A percentile compares a stretch with the other conserved stretches of the same genome.
Conservation (phyloP, 2,113 vertebrate genomes). For the Syngnathoides biaculeatus region DNA sequence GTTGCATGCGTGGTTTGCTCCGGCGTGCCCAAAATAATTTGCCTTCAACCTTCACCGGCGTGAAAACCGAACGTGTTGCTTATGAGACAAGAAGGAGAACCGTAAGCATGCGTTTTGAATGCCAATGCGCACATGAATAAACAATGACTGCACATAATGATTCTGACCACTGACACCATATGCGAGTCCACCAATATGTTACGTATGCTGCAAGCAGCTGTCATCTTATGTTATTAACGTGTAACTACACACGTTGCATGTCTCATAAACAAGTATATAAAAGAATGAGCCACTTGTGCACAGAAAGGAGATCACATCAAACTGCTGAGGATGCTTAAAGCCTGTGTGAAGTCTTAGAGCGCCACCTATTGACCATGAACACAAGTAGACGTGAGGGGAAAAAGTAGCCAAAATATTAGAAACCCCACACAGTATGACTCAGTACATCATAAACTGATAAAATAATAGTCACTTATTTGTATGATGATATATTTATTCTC, state of each 20-base stretch:
- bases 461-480: neutral
- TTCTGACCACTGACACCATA: neutral
- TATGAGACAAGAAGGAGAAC: conserved; percentile 59
- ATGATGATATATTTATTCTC: conserved; percentile 65
- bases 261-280: neutral
- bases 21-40: conserved; percentile 73
- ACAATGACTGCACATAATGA: conserved; percentile 55
- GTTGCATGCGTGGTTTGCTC: conserved; percentile 24
- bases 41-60: conserved; percentile 72
- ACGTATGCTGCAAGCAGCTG: neutral
- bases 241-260: neutral
- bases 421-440: neutral
- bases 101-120: conserved; percentile 70
- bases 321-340: conserved; percentile 39
- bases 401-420: neutral
- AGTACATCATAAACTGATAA: neutral
- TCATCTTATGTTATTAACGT: neutral
- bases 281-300: neutral
- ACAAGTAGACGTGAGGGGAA: neutral
- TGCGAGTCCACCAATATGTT: neutral
- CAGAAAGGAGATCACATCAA: neutral
- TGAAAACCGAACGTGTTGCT: conserved; percentile 74
- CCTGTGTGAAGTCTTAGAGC: conserved; percentile 32
- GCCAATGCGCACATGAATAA: conserved; percentile 73
- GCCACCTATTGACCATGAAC: conserved; percentile 52